Evolutionary conservation across 2,888 invertebrate genomes (phyloP).

Genomic region (Nomada fucata): DNA sequence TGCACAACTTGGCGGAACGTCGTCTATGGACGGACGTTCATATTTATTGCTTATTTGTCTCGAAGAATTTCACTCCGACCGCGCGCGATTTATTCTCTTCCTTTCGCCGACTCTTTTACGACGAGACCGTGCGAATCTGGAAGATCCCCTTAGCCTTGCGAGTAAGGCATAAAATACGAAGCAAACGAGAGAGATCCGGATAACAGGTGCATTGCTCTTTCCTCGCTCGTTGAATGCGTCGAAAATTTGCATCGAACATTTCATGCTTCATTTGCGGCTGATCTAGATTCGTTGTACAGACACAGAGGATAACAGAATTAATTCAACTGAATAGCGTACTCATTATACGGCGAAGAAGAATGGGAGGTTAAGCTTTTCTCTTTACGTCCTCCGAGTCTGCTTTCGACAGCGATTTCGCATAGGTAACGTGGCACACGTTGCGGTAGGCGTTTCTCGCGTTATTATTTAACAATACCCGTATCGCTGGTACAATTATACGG

Average conservation of each 20-base stretch:
- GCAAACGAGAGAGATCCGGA: background rate
- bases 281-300: background rate
- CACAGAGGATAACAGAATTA: background rate
- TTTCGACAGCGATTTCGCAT: background rate
- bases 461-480: too few relatives aligned
- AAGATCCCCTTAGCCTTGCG: background rate
- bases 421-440: too few relatives aligned
- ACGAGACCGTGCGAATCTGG: conserved; percentile 9
- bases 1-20: too few relatives aligned
- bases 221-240: background rate
- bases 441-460: too few relatives aligned
- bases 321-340: background rate
- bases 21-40: background rate
- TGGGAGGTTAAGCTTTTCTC: conserved; percentile 10
- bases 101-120: conserved; percentile 3
- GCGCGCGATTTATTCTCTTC: conserved; percentile 15
- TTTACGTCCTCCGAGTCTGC: background rate
- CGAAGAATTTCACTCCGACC: background rate
- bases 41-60: conserved; percentile 14
- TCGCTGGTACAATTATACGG: too few relatives aligned
- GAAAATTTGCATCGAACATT: conserved; percentile 4
- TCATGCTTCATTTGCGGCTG: background rate
- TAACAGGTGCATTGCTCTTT: background rate
- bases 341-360: background rate
- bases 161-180: conserved; percentile 5